Base-by-base conservation (phyloP, 2,797 vertebrate species). In the Microchirus variegatus region DNA sequence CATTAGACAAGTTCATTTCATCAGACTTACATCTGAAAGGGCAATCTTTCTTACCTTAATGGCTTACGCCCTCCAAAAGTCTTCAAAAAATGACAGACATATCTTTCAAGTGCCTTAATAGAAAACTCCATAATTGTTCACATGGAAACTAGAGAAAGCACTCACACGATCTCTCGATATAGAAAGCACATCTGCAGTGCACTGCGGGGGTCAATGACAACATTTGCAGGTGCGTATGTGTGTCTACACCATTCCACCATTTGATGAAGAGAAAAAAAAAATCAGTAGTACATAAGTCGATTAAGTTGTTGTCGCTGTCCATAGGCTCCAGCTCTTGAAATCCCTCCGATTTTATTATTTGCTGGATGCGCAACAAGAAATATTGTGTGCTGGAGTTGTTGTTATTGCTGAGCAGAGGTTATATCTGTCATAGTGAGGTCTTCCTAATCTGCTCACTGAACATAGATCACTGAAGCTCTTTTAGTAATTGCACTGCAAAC, bases 101-200 rank as follows among this genome's bases (percentile, higher is more conserved):
- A 26, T 59, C 10, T 62, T 61, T 59, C 7, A 10, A 19, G 12
- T 51, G 26, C 9, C 41, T 59, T 72, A 66, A 53, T 47, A 52
- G 37, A 51, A 62, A 47, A 45, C 15, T 50, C 14, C 37, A 47
- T 59, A 75, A 72, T 68, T 67, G 65, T 85, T 83, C 67, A 76
- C 78, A 81, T 78, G 68, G 72, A 70, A 80, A 85, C 74, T 67
- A 50, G 70, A 71, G 46, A 4, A 10, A 60, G 65, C 48, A 42
- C 36, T 63, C 53, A 56, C 15, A 55, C 22, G 22, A 22, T 15
- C 37, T 62, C 31, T 3, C 47, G 46, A 40, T 59, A 8, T 14
- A 57, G 43, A 57, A 59, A 18, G 31, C 31, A 57, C 15, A 22
- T 58, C 38, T 41, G 26, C 43, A 42, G 12, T 59, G 42, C 35